Evolutionary conservation across 1,140 invertebrate genomes (phyloP).

Genomic region (Heliconius congener): DNA sequence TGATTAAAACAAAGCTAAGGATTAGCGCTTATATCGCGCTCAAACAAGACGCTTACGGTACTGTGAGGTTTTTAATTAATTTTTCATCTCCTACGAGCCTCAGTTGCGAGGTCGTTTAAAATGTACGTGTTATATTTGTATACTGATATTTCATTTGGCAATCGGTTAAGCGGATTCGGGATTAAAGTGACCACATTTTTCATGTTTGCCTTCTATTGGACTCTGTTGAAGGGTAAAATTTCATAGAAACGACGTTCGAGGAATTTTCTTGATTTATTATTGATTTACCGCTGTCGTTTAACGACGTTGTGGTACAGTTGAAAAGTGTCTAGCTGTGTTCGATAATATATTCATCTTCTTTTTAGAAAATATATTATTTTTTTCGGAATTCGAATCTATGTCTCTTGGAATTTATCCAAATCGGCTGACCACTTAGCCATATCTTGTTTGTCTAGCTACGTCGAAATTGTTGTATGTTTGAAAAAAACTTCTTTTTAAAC

Average conservation of each 20-base stretch:
- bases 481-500: too few relatives aligned
- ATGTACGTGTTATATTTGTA: constrained; percentile 30
- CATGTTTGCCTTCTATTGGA: constrained; percentile 6
- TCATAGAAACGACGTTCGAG: background rate
- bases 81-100: constrained; percentile 31
- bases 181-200: background rate
- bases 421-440: too few relatives aligned
- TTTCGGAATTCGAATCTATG: background rate
- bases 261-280: background rate
- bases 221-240: background rate
- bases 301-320: background rate
- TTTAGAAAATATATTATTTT: too few relatives aligned
- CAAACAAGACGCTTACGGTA: constrained; percentile 29
- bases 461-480: too few relatives aligned
- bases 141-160: constrained; percentile 15
- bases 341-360: background rate
- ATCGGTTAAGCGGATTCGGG: constrained; percentile 3
- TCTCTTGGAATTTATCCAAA: too few relatives aligned
- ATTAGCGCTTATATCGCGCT: constrained; percentile 26
- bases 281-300: background rate
- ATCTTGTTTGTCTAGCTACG: too few relatives aligned
- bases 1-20: constrained; percentile 24
- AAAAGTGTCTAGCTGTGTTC: background rate
- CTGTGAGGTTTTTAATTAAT: constrained; percentile 40
- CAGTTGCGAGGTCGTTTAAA: constrained; percentile 34